These are phyloP conservation scores for Catharus fuscescens DNA, from an alignment of 2,113 vertebrate species.

Conservation along the genomic window DNA sequence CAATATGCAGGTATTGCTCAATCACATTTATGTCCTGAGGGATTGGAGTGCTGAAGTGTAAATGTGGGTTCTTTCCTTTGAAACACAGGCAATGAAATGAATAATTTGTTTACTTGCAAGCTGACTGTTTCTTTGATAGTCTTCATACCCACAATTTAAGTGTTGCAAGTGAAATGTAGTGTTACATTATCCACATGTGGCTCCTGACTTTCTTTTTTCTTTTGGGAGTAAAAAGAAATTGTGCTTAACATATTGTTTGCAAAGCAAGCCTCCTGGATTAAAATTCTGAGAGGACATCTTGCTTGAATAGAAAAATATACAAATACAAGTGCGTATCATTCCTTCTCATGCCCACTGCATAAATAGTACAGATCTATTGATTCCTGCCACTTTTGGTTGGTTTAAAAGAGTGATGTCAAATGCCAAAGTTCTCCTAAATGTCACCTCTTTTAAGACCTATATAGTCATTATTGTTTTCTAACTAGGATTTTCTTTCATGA, in stretches of 20 bases:
- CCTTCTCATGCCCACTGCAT: not conserved
- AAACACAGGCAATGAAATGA: not conserved
- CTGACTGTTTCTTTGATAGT: not conserved
- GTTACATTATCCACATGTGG: not conserved
- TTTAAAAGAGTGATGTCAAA: not conserved
- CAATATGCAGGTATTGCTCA: not conserved
- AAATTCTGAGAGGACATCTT: not conserved
- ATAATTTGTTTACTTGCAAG: not conserved
- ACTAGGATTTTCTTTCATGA: not conserved
- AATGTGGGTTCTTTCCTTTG: not conserved
- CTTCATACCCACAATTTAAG: not conserved
- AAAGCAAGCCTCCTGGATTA: not conserved
- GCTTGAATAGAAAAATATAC: not conserved
- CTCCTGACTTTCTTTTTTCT: not conserved
- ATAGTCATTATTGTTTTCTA: not conserved
- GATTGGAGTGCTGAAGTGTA: not conserved
- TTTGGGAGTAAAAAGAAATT: not conserved
- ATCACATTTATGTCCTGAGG: not conserved
- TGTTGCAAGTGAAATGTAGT: not conserved
- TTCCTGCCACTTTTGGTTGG: not conserved
- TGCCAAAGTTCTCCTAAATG: not conserved
- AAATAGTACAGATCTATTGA: not conserved
- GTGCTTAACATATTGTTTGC: not conserved
- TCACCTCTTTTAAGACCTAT: not conserved
- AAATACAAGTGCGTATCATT: not conserved